A percentile compares a stretch with the other conserved stretches of the same genome.
Conservation (phyloP, 2,113 vertebrate genomes). For the Xenus cinereus region DNA sequence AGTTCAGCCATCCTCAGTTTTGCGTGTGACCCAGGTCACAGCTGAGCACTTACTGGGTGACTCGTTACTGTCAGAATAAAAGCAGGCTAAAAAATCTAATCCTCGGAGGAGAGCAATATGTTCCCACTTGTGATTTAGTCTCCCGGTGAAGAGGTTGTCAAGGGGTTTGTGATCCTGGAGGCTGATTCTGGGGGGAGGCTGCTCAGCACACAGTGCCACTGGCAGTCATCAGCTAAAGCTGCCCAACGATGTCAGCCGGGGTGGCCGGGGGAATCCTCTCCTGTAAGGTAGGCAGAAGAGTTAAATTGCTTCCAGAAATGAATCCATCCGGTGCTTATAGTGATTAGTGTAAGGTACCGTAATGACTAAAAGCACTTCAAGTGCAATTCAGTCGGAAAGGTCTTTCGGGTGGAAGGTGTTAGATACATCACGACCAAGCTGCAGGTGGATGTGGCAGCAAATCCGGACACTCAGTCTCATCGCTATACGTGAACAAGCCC, state of each 20-base stretch:
- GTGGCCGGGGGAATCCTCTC: background rate
- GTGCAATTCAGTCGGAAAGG: background rate
- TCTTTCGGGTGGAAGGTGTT: background rate
- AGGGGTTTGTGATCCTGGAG: background rate
- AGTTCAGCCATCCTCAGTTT: background rate
- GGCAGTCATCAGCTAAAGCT: background rate
- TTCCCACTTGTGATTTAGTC: conserved; percentile 38
- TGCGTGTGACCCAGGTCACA: background rate
- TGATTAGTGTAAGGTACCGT: background rate
- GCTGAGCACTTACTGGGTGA: background rate
- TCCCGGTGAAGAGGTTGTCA: conserved; percentile 2
- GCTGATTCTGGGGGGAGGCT: background rate
- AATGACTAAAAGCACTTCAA: background rate
- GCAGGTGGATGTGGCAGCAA: background rate
- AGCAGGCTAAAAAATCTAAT: conserved; percentile 6
- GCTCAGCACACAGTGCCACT: background rate
- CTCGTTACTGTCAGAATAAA: background rate
- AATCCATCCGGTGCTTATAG: background rate
- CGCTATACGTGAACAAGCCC: background rate
- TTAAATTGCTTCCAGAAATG: conserved; percentile 11
- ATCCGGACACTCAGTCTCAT: background rate
- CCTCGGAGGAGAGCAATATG: background rate
- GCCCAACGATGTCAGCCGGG: background rate
- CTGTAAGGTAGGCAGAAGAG: background rate
- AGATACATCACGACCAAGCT: background rate